Conservation (phyloP, 2,113 vertebrate species). For the Mastomys coucha region DNA sequence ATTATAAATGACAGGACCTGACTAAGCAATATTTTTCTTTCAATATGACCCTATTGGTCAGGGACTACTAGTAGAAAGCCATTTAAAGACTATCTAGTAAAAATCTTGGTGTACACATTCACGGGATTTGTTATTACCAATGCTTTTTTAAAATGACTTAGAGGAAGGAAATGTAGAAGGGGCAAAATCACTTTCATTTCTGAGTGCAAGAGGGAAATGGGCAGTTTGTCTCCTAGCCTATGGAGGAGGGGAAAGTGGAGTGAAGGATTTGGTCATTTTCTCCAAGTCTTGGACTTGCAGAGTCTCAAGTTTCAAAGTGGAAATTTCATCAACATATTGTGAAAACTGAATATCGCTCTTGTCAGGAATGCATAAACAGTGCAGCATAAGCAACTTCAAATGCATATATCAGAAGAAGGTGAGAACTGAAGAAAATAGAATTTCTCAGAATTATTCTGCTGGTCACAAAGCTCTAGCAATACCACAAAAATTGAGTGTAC, state of each 20-base stretch:
- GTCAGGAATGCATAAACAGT: not conserved
- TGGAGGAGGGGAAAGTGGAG: not conserved
- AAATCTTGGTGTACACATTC: not conserved
- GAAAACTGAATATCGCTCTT: conserved; percentile 17
- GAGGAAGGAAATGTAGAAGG: not conserved
- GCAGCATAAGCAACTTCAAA: not conserved
- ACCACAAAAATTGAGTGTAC: not conserved
- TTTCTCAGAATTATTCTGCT: conserved; percentile 5
- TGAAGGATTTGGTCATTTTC: not conserved
- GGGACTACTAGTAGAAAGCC: no score
- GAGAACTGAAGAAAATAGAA: not conserved
- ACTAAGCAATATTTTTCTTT: not conserved
- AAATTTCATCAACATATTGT: not conserved
- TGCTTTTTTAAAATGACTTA: no score
- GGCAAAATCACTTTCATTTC: not conserved
- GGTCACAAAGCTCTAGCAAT: not conserved
- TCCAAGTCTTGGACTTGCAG: no score
- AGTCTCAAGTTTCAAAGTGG: not conserved
- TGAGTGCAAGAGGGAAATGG: not conserved
- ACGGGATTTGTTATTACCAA: not conserved
- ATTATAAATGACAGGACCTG: not conserved
- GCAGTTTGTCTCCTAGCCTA: not conserved
- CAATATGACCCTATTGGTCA: no score
- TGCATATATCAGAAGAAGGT: not conserved
- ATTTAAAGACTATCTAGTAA: not conserved